These are phyloP conservation scores for Coreoperca whiteheadi DNA, from an alignment of 2,113 vertebrate species.

Conservation along the genomic window DNA sequence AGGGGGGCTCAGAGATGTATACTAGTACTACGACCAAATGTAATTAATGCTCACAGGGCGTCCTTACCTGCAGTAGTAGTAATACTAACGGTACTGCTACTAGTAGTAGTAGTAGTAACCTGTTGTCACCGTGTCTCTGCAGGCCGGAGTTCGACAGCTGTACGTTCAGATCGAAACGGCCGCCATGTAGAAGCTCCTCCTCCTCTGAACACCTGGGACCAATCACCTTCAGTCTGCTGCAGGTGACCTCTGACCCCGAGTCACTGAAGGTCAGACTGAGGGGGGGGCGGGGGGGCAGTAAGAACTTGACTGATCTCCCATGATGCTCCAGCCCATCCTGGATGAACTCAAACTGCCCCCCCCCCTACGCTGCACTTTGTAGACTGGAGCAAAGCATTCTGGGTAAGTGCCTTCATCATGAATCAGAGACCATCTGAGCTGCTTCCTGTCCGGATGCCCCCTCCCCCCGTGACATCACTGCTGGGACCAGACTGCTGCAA, in stretches of 20 bases:
- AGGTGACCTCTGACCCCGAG: slow-evolving; percentile 75
- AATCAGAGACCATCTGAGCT: slow-evolving; percentile 69
- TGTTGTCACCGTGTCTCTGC: background rate
- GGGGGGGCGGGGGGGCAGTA: slow-evolving; percentile 18
- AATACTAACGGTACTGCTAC: background rate
- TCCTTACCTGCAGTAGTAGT: too few relatives aligned
- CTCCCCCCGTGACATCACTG: slow-evolving; percentile 41
- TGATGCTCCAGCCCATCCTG: slow-evolving; percentile 16
- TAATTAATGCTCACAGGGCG: too few relatives aligned
- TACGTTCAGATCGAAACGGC: slow-evolving; percentile 96
- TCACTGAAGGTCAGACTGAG: slow-evolving; percentile 47
- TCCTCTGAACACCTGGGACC: slow-evolving; percentile 83
- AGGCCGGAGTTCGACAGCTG: slow-evolving; percentile 95
- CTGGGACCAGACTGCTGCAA: slow-evolving; percentile 37
- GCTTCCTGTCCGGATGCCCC: background rate
- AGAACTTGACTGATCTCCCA: slow-evolving; percentile 49
- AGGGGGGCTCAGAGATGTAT: too few relatives aligned
- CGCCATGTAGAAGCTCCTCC: slow-evolving; percentile 87
- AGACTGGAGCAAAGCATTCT: slow-evolving; percentile 60
- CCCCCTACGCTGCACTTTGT: slow-evolving; percentile 29
- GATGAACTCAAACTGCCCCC: slow-evolving; percentile 42
- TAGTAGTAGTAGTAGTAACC: too few relatives aligned
- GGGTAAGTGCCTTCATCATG: slow-evolving; percentile 77
- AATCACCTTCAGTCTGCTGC: slow-evolving; percentile 83
- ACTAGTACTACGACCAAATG: too few relatives aligned